phyloP scores from a whole-genome alignment of 1,140 invertebrate species.

The Octopus sinensis region DNA sequence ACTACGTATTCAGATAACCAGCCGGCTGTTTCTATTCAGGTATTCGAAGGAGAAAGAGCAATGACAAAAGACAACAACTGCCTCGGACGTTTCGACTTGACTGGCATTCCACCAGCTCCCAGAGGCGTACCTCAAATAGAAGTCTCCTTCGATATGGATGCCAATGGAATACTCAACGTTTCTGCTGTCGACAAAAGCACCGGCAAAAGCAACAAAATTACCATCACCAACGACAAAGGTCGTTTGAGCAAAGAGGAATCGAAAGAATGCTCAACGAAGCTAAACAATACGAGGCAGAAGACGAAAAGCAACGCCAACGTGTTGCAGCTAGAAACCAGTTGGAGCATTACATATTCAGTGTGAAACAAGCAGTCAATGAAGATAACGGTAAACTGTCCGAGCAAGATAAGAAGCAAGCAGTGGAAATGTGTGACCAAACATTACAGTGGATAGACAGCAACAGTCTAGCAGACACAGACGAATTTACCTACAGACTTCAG shows the following conservation, averaged over 20 bases:
- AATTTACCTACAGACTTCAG: constrained; percentile 50
- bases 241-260: constrained; percentile 84
- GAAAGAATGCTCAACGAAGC: constrained; percentile 96
- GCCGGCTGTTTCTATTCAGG: too few species aligned
- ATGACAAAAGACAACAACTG: too few species aligned
- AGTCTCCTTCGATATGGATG: too few species aligned
- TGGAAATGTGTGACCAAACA: constrained; percentile 86
- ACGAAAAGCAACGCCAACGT: constrained; percentile 82
- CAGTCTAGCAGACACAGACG: constrained; percentile 61
- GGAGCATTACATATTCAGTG: constrained; percentile 68
- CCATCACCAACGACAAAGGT: constrained; percentile 95
- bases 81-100: too few species aligned
- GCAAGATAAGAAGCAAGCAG: constrained; percentile 77
- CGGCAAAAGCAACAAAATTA: constrained; percentile 73
- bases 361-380: constrained; percentile 79
- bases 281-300: constrained; percentile 81
- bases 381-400: constrained; percentile 69
- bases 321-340: constrained; percentile 75
- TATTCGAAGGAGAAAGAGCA: too few species aligned
- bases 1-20: too few species aligned
- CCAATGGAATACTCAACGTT: too few species aligned
- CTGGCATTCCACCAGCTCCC: too few species aligned
- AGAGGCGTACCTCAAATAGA: too few species aligned
- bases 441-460: constrained; percentile 93
- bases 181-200: constrained; percentile 81